Evolutionary conservation across 2,797 vertebrate species (phyloP).

Genomic region (Clarias pachynema): DNA sequence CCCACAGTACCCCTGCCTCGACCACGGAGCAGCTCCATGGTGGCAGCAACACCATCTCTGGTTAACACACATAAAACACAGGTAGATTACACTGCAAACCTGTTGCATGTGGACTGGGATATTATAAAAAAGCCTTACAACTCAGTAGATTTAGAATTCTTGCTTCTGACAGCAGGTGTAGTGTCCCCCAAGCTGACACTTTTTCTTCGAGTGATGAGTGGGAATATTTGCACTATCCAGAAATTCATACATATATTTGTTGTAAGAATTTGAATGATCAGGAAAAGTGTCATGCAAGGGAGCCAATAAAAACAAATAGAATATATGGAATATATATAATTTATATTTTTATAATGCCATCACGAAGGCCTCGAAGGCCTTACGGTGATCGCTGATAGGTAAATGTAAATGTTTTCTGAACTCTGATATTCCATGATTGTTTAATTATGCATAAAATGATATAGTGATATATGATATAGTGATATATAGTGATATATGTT

Average conservation of each 20-base stretch:
- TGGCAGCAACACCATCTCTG: constrained; percentile 91
- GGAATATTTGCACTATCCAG: too few relatives aligned
- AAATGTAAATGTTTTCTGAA: background rate
- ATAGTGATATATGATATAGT: background rate
- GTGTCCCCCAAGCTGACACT: too few relatives aligned
- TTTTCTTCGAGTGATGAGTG: too few relatives aligned
- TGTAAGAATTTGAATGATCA: too few relatives aligned
- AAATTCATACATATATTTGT: too few relatives aligned
- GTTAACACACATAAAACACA: constrained; percentile 99
- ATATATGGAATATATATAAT: too few relatives aligned
- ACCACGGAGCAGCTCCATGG: constrained; percentile 97
- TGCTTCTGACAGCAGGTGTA: background rate
- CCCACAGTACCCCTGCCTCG: constrained; percentile 83
- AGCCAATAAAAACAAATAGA: too few relatives aligned
- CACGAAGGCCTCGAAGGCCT: too few relatives aligned
- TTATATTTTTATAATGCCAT: too few relatives aligned
- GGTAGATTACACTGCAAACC: constrained; percentile 61
- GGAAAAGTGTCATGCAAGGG: too few relatives aligned
- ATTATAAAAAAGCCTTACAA: background rate
- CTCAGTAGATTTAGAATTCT: background rate
- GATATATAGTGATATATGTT: background rate
- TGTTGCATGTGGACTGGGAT: background rate
- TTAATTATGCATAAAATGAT: background rate
- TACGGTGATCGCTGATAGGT: background rate
- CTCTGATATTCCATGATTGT: background rate